Conservation (phyloP, 2,113 vertebrate species). For the Lamprologus sp. region DNA sequence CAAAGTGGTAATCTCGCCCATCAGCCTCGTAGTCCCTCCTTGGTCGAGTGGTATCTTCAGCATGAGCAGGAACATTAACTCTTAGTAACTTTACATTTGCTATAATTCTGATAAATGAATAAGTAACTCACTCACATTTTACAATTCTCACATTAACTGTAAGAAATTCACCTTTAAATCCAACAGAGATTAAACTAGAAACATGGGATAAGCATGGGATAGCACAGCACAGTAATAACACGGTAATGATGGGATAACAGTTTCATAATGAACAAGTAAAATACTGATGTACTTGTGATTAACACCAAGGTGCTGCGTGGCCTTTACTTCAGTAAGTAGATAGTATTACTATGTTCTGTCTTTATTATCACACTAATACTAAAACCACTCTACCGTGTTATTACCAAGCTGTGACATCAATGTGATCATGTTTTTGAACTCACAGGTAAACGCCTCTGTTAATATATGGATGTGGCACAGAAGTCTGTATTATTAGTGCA, state of each 20-base stretch:
- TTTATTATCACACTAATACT: neutral
- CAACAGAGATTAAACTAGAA: neutral
- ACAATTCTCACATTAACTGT: neutral
- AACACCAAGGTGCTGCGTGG: neutral
- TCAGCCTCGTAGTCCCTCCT: constrained; percentile 94
- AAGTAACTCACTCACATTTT: neutral
- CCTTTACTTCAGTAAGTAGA: neutral
- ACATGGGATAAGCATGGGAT: neutral
- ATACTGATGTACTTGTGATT: neutral
- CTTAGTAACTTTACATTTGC: neutral
- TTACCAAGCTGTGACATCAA: neutral
- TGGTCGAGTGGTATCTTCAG: constrained; percentile 87
- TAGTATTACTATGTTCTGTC: neutral
- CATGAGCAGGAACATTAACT: neutral
- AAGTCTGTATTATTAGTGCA: neutral
- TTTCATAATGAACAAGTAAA: neutral
- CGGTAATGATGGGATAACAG: neutral
- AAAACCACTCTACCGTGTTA: neutral
- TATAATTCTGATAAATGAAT: neutral
- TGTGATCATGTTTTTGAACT: neutral
- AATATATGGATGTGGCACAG: neutral
- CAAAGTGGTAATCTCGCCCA: constrained; percentile 94
- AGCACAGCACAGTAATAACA: neutral
- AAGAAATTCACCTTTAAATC: neutral
- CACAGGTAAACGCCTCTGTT: neutral